Conservation (phyloP, 2,797 vertebrate genomes). For the Spatula clypeata region DNA sequence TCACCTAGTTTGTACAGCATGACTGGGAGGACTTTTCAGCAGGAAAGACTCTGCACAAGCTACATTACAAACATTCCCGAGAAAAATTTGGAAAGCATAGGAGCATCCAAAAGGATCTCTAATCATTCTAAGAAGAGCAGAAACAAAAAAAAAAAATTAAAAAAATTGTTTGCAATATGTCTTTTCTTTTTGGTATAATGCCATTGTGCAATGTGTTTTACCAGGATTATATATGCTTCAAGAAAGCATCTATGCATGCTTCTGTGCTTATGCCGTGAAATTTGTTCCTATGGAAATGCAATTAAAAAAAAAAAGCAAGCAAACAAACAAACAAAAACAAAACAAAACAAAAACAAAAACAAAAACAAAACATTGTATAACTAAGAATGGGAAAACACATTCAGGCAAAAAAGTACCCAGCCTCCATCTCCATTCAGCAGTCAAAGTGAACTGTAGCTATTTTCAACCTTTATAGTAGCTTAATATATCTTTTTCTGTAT, state of each 20-base stretch:
- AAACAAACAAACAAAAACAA: too few species aligned
- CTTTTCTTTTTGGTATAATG: not conserved
- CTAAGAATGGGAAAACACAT: not conserved
- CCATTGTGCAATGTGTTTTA: not conserved
- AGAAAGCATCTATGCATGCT: not conserved
- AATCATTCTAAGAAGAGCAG: not conserved
- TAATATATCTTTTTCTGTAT: not conserved
- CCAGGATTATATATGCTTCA: not conserved
- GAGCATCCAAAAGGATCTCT: not conserved
- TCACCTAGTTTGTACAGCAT: not conserved
- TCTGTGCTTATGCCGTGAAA: not conserved
- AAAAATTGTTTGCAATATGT: not conserved
- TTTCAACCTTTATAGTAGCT: not conserved
- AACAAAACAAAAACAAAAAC: not conserved
- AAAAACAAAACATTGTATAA: not conserved
- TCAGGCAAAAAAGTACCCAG: not conserved
- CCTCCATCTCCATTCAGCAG: not conserved
- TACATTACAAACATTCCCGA: not conserved
- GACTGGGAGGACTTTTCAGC: not conserved
- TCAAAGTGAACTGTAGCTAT: not conserved
- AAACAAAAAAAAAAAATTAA: not conserved
- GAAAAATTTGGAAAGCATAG: not conserved
- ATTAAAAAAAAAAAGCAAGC: too few species aligned
- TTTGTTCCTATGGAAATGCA: slow-evolving; percentile 20
- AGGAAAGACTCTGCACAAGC: not conserved